A percentile compares a stretch with the other conserved stretches of the same genome.
Evolutionary conservation across 2,888 invertebrate species (phyloP).

Genomic region (Dasypolia templi): DNA sequence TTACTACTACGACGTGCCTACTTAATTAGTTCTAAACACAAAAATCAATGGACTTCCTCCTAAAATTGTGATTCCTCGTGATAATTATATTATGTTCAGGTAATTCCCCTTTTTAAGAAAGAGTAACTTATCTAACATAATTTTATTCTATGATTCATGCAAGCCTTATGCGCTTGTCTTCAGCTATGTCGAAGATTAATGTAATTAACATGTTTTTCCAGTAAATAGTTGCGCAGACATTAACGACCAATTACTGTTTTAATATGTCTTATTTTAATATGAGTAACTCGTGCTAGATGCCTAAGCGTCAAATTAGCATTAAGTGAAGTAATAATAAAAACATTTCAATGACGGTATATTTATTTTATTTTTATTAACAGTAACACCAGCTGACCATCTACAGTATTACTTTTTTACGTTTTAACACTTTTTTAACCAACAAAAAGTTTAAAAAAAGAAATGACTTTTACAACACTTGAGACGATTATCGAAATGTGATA

Average conservation of each 20-base stretch:
- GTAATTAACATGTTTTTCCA: slow-evolving; percentile 35
- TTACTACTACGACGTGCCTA: not conserved
- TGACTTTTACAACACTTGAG: not conserved
- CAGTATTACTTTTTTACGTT: not conserved
- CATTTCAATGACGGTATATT: not conserved
- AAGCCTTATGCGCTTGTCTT: slow-evolving; percentile 11
- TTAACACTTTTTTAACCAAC: not conserved
- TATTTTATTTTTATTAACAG: not conserved
- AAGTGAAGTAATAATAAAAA: not conserved
- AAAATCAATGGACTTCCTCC: slow-evolving; percentile 40
- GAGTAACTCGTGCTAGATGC: slow-evolving; percentile 10
- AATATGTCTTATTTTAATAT: slow-evolving; percentile 4
- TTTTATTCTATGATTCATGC: slow-evolving; percentile 28
- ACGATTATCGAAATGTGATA: slow-evolving; percentile 9
- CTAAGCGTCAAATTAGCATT: slow-evolving; percentile 13
- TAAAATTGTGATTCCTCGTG: not conserved
- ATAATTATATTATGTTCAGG: slow-evolving; percentile 21
- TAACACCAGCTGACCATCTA: not conserved
- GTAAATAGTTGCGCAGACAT: slow-evolving; percentile 9
- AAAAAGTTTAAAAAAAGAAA: not conserved
- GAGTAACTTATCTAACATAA: not conserved
- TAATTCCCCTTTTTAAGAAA: slow-evolving; percentile 35
- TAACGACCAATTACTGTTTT: slow-evolving; percentile 25
- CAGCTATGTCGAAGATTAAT: slow-evolving; percentile 19
- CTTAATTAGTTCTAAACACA: not conserved